A percentile compares a stretch with the other conserved stretches of the same genome.
Evolutionary conservation across 1,140 invertebrate species (phyloP).

Genomic region (Limonius californicus): DNA sequence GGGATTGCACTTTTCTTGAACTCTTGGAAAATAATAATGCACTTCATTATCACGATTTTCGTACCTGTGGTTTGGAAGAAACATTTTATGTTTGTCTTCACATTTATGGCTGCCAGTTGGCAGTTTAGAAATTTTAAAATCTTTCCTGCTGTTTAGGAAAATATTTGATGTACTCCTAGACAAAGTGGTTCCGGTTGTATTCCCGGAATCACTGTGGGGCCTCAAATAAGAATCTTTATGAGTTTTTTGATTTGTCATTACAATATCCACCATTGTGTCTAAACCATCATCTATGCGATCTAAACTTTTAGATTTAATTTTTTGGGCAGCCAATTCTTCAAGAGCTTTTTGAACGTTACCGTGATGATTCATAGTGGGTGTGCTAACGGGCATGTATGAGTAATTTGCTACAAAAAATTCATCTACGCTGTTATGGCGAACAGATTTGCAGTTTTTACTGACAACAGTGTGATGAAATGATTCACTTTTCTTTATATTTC

Average conservation of each 20-base stretch:
- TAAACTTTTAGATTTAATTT: constrained; percentile 65
- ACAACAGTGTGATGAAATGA: constrained; percentile 47
- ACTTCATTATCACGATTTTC: constrained; percentile 32
- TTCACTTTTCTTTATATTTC: constrained; percentile 50
- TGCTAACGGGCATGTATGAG: neutral
- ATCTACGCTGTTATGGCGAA: neutral
- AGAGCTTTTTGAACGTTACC: neutral
- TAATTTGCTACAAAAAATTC: neutral
- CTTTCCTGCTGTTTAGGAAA: constrained; percentile 27
- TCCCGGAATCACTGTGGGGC: constrained; percentile 48
- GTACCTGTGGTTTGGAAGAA: constrained; percentile 39
- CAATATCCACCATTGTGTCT: constrained; percentile 68
- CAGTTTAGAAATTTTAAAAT: constrained; percentile 17
- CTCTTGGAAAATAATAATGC: constrained; percentile 39
- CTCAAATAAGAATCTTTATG: neutral
- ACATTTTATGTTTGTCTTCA: constrained; percentile 44
- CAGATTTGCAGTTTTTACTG: neutral
- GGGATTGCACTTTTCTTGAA: constrained; percentile 37
- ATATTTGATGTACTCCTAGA: constrained; percentile 33
- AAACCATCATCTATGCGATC: constrained; percentile 73
- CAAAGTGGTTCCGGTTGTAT: constrained; percentile 22
- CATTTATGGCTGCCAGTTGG: constrained; percentile 21
- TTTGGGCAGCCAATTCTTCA: neutral
- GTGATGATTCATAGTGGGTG: neutral
- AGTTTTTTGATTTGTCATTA: constrained; percentile 52